Base-by-base conservation (phyloP, 2,888 invertebrate species). In the Gonocerus acuteangulatus region DNA sequence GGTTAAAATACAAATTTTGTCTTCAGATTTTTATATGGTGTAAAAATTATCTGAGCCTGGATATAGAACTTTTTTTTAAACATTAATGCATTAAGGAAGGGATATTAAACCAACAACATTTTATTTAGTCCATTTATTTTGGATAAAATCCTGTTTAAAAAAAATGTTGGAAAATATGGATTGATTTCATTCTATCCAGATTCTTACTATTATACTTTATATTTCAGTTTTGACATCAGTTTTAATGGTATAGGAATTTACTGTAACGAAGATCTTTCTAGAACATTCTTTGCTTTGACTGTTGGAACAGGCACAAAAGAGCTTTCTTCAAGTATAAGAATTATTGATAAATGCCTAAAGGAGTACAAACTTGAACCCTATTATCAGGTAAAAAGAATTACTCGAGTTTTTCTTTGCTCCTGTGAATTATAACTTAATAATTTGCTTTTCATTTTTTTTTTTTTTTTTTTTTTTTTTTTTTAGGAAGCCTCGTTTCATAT, bases 261-360 rank as follows among this genome's bases (percentile, higher is more conserved):
- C 71, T 83, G 84, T 65, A 95, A 94, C 74, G 92, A 91, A 69
- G 89, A 93, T 68, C 80, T 80, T 62, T 87, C 88, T 2, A 83
- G 92, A 67, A 91, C 93, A 1, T 94, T 94, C 74, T 74, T 93
- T 66, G 86, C 86, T 1, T 75, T 93, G 47, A 78, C 81, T 70
- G 82, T 85, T 45, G 79, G 77, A 63, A 78, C 78, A 49, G 79
- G 81, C 36, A 75, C 78, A 60, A 78, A 79, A 64, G 75, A 78
- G 56, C 75, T 92, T 62, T 68, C 75, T 19, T 72, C 77, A 52
- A 73, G 89, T 32, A 80, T 84, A 11, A 69, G 77, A 27, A 78
- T 77, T 66, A 75, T 91, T 48, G 85, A 93, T 74, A 71, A 73
- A 49, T 79, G 86, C 67, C 78, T 93, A 68, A 72, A 74, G 16